A percentile compares a stretch with the other conserved stretches of the same genome.
phyloP scores from a whole-genome alignment of 2,113 vertebrate species.

The Poicephalus gulielmi region DNA sequence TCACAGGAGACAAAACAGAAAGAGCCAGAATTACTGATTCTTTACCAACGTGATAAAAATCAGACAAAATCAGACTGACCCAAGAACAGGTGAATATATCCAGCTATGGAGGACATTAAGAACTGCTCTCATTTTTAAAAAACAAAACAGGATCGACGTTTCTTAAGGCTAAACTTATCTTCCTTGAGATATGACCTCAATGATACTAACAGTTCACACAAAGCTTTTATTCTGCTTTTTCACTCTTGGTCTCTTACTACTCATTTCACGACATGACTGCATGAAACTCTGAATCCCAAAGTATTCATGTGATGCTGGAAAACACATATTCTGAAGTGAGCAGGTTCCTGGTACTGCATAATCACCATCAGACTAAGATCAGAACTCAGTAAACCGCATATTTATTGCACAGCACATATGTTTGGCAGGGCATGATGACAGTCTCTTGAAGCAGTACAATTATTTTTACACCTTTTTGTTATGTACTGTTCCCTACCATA shows the following conservation, averaged over 20 bases:
- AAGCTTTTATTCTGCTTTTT: neutral
- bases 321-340: neutral
- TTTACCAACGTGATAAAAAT: neutral
- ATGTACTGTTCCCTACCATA: neutral
- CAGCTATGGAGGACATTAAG: neutral
- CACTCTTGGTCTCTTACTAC: neutral
- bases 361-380: neutral
- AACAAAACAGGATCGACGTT: neutral
- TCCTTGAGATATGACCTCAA: neutral
- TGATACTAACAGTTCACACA: neutral
- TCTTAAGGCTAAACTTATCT: neutral
- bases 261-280: fast-evolving
- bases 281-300: neutral
- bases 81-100: neutral
- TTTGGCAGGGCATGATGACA: neutral
- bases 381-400: neutral
- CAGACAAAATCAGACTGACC: neutral
- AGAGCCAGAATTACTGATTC: neutral
- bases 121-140: neutral
- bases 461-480: neutral
- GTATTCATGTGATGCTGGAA: neutral
- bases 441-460: neutral
- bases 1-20: neutral
- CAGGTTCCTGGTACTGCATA: neutral
- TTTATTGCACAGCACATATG: neutral